These are phyloP conservation scores for Cyanoramphus novaezelandiae DNA, from an alignment of 2,113 vertebrate genomes.

Conservation along the genomic window DNA sequence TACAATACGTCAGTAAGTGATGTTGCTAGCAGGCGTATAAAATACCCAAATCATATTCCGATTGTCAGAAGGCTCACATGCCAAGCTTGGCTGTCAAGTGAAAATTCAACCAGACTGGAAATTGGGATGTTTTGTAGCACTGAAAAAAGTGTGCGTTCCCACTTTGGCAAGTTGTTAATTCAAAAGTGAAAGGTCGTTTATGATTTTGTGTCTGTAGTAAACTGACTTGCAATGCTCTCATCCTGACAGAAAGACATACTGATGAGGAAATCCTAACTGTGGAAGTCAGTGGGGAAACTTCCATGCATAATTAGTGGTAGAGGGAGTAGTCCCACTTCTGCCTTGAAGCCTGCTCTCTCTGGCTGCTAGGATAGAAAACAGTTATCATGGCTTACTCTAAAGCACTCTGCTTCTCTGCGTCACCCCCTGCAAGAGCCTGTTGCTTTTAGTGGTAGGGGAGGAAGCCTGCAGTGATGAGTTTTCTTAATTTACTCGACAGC, in stretches of 20 bases:
- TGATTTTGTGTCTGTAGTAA: neutral
- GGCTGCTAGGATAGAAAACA: neutral
- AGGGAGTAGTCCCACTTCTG: neutral
- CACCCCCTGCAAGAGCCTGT: neutral
- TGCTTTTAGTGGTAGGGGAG: neutral
- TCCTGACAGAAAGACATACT: neutral
- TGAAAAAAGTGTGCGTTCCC: neutral
- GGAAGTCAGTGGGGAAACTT: neutral
- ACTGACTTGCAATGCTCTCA: neutral
- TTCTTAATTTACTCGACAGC: neutral
- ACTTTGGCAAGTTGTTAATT: neutral
- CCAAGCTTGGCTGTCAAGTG: neutral
- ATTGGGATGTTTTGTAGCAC: neutral
- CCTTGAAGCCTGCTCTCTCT: neutral
- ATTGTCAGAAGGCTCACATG: neutral
- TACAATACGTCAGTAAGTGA: neutral
- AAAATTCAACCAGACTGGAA: neutral
- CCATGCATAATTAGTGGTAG: rapidly evolving
- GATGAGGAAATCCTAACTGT: neutral
- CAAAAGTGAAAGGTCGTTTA: neutral
- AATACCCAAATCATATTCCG: neutral
- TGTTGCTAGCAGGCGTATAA: neutral
- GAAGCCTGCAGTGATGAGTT: neutral
- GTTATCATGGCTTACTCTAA: neutral
- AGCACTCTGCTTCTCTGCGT: neutral